Base-by-base conservation (phyloP, 92 coral and sea anemone genomes). In the Hydrozoanthus gracilis region DNA sequence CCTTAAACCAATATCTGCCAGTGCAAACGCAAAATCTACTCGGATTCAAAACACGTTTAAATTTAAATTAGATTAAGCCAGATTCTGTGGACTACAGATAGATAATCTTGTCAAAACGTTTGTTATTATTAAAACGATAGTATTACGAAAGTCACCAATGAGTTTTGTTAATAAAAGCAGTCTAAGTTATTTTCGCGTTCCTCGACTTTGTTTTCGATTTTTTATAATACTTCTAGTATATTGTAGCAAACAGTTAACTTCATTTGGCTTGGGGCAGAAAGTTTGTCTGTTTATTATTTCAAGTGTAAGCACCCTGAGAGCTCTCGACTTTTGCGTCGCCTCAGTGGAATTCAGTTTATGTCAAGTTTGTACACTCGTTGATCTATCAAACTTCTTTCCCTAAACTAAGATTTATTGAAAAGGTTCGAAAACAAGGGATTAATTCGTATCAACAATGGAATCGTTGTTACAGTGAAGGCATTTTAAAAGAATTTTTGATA, bases 21-120 rank as follows among this genome's bases (percentile, higher is more conserved):
- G 13, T 11, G 44, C 73, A 65, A 77, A 77, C 50, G 51, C 44
- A 15, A 62, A 48, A 46, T 45, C 71, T 45, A n/a, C 73, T 18
- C 4, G 73, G 46, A 61, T 47, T 18, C 50, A 76, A 20, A 54
- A 64, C 45, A 27, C 66, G 85, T 64, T 64, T 13, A 80, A 80
- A 80, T 62, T 80, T 68, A 80, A 80, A 80, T 80, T 80, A 80
- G 85, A 80, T 80, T 80, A 80, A 35, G 60, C 51, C 70, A 52
- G 55, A 80, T 80, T 51, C 52, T 12, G 82, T 35, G 52, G 50
- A 71, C 76, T 71, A 13, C 50, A 71, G 15, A 58, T 5, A 44
- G 76, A 71, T 77, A 56, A 55, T 50, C 69, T 56, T 6, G 52
- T 56, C 82, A n/a, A 77, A 55, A 68, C 56, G 82, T 77, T 64